Conservation (phyloP, 2,888 invertebrate species). For the Tipula confusa region DNA sequence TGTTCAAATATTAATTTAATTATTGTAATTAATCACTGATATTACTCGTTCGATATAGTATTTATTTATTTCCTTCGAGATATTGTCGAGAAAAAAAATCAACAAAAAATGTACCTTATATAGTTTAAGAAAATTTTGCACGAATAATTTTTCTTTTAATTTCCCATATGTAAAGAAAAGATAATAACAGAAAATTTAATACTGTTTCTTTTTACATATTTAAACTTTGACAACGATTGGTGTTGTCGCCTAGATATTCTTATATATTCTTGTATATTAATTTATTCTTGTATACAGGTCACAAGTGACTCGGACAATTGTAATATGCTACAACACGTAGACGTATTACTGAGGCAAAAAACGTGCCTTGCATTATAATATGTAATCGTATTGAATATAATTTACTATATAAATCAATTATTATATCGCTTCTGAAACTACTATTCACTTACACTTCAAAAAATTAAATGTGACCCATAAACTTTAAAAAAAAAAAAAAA, state of each 20-base stretch:
- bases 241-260: neutral
- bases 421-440: too few species aligned
- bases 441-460: too few species aligned
- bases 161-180: neutral
- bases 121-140: neutral
- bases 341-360: neutral
- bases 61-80: neutral
- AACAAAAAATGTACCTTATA: neutral
- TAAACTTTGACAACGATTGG: neutral
- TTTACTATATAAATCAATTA: too few species aligned
- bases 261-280: neutral
- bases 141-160: neutral
- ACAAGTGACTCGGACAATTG: neutral
- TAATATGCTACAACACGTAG: neutral
- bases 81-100: neutral
- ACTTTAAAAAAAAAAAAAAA: neutral
- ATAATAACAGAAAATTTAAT: neutral
- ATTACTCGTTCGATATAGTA: neutral
- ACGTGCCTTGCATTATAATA: too few species aligned
- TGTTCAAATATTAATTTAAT: neutral
- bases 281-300: neutral
- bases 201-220: neutral
- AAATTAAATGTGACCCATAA: too few species aligned
- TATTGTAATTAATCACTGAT: neutral
- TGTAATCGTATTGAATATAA: neutral